These are phyloP conservation scores for Syrista parreyssii DNA, from an alignment of 2,888 invertebrate species.

Conservation along the genomic window DNA sequence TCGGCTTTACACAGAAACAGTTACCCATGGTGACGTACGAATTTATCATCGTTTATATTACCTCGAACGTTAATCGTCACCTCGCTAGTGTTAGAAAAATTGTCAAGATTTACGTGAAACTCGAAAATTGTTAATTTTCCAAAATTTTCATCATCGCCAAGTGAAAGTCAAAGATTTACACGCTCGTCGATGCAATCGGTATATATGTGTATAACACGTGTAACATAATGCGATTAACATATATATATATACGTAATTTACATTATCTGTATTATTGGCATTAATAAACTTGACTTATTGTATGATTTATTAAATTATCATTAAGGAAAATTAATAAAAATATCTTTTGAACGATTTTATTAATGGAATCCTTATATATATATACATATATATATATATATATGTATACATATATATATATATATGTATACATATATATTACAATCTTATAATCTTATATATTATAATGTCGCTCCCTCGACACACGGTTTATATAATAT, in stretches of 20 bases:
- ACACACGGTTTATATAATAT: background rate
- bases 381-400: no score
- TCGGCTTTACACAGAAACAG: background rate
- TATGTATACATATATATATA: background rate
- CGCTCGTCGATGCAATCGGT: background rate
- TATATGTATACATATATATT: background rate
- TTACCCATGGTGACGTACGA: background rate
- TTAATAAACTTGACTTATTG: background rate
- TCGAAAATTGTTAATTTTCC: background rate
- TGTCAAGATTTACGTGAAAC: background rate
- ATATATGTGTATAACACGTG: background rate
- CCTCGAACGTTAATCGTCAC: background rate
- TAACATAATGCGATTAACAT: conserved; percentile 7
- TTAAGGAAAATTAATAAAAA: background rate
- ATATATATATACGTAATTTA: background rate
- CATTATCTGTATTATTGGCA: conserved; percentile 1
- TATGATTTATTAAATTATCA: background rate
- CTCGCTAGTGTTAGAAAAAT: background rate
- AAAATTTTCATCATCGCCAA: background rate
- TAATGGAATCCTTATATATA: background rate
- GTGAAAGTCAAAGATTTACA: background rate
- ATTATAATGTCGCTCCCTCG: background rate
- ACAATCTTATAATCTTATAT: background rate
- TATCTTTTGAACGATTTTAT: background rate
- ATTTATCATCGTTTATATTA: background rate